Evolutionary conservation across 2,888 invertebrate species (phyloP).

Genomic region (Drosophila tripunctata): DNA sequence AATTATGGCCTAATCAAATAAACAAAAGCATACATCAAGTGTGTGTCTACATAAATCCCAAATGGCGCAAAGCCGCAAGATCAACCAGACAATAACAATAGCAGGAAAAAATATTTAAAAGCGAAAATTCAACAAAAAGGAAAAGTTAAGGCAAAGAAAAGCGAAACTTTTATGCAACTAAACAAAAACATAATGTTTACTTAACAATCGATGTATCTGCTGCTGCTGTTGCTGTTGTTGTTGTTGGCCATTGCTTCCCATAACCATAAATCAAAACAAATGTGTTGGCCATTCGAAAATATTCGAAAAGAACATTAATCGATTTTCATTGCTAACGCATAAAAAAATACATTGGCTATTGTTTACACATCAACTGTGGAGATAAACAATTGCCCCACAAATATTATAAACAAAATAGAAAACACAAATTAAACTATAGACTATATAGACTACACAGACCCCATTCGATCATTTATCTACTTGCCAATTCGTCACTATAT

Average conservation of each 20-base stretch:
- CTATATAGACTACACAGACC: neutral
- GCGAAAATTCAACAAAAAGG: constrained; percentile 40
- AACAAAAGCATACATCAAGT: constrained; percentile 41
- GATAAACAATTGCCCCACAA: constrained; percentile 43
- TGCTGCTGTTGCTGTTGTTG: constrained; percentile 20
- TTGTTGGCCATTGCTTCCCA: constrained; percentile 43
- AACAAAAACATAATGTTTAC: constrained; percentile 55
- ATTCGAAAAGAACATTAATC: constrained; percentile 61
- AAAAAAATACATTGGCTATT: constrained; percentile 54
- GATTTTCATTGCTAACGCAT: constrained; percentile 62
- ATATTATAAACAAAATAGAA: constrained; percentile 45
- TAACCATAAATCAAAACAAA: constrained; percentile 67
- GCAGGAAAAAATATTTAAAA: constrained; percentile 18
- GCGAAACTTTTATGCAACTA: constrained; percentile 51
- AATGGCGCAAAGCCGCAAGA: constrained; percentile 32
- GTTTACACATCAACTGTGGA: constrained; percentile 41
- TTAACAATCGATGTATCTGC: constrained; percentile 49
- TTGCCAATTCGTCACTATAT: constrained; percentile 36
- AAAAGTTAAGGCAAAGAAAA: neutral
- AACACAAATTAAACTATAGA: neutral
- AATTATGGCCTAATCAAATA: constrained; percentile 45
- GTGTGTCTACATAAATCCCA: constrained; percentile 24
- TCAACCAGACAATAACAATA: constrained; percentile 22
- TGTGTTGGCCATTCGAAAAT: constrained; percentile 39
- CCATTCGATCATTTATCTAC: neutral